These are phyloP conservation scores for Altica lythri DNA, from an alignment of 2,888 invertebrate species.

Conservation along the genomic window DNA sequence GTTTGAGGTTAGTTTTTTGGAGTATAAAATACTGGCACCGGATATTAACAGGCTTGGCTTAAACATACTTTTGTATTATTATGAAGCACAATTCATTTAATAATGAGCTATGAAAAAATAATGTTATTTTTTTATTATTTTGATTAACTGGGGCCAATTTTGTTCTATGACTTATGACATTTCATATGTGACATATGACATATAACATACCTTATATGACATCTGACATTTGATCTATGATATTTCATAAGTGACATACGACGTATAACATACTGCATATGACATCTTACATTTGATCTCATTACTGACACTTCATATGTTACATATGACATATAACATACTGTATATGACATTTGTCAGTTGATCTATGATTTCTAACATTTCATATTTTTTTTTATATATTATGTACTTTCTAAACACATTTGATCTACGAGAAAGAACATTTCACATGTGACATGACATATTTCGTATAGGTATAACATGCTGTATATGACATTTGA, in stretches of 20 bases:
- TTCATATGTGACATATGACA: background rate
- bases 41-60: constrained; percentile 6
- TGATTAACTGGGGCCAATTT: background rate
- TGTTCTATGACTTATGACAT: background rate
- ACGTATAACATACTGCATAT: background rate
- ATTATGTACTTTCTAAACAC: too few relatives aligned
- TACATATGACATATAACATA: background rate
- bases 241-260: background rate
- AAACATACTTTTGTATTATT: too few relatives aligned
- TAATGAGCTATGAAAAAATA: too few relatives aligned
- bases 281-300: background rate
- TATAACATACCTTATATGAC: constrained; percentile 1
- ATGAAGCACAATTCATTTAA: too few relatives aligned
- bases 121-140: background rate
- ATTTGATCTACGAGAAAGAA: too few relatives aligned
- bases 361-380: too few relatives aligned
- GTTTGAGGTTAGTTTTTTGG: constrained; percentile 26
- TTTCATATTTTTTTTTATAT: too few relatives aligned
- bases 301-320: background rate
- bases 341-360: background rate
- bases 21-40: constrained; percentile 1
- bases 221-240: too few relatives aligned
- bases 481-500: too few relatives aligned
- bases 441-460: too few relatives aligned
- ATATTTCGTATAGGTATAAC: too few relatives aligned